Evolutionary conservation across 2,113 vertebrate species (phyloP).

Genomic region (Myotis yumanensis): DNA sequence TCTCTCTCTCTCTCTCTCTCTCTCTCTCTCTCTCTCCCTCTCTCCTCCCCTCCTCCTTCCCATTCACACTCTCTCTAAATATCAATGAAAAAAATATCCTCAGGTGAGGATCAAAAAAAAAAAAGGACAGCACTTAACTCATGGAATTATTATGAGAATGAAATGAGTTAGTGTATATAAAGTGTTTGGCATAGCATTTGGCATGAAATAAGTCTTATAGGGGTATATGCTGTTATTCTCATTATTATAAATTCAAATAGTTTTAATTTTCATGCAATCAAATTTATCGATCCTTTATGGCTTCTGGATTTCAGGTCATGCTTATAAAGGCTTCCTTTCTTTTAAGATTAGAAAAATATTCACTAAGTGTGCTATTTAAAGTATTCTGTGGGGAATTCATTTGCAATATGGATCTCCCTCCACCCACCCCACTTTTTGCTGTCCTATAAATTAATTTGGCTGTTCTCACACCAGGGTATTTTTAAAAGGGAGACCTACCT

Average conservation of each 20-base stretch:
- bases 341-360: conserved; percentile 4
- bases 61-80: no score
- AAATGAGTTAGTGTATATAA: neutral
- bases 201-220: neutral
- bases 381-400: neutral
- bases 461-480: neutral
- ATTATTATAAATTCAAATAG: neutral
- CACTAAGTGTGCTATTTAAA: neutral
- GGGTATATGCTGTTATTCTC: neutral
- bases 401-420: neutral
- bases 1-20: no score
- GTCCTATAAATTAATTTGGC: neutral
- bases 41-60: no score
- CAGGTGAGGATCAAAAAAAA: neutral
- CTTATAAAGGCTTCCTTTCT: neutral
- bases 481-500: neutral
- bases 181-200: neutral
- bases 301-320: neutral
- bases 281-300: neutral
- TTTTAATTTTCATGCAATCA: conserved; percentile 8
- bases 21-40: no score
- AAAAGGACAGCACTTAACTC: neutral
- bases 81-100: no score
- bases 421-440: neutral
- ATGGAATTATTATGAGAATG: neutral